Evolutionary conservation across 1,140 invertebrate genomes (phyloP), one percentile per base, ranked within the genome.

Genomic region (Grapholita molesta): DNA sequence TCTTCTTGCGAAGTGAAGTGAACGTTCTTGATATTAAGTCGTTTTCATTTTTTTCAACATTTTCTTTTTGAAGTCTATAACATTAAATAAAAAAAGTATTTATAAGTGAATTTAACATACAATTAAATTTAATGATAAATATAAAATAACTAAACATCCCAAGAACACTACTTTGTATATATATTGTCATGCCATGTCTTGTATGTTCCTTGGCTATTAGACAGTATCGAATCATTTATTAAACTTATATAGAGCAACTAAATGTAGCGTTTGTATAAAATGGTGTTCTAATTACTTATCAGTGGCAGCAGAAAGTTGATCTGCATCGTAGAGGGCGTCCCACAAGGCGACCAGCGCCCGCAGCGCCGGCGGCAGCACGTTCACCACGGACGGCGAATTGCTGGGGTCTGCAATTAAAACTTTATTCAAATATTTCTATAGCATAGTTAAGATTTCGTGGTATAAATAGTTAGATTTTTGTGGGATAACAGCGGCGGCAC

Each of bases 281-380:
- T n/a, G 8, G n/a, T n/a, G 25, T 12, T 7, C 6, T 38, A 74
- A 77, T 74, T 76, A 91, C 89, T 86, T 89, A 15, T 89, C 88
- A 33, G 88, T 85, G 33, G 84, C 83, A 7, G 71, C 65, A 1
- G 72, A 73, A 5, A 91, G 73, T 71, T 87, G 80, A 5, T 88
- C 83, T 0, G 89, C 82, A 18, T 90, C 87, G 48, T 95, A 95
- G n/a, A 99, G 91, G 72, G 97, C 96, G 82, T 98, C 97, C 98
- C 98, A 99, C 5, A 99, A 90, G 70, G 96, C 94, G 2, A 97
- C 95, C 4, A 97, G 86, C 88, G 95, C 95, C 82, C 97, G 96
- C 4, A 99, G 86, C 0, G 98, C 97, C 0, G 97, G 96, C 3
- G 98, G 98, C 42, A 98, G 82, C 0, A 96, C 95, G 38, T 94